Evolutionary conservation across 2,113 vertebrate species (phyloP).

Genomic region (Mionectes macconnelli): DNA sequence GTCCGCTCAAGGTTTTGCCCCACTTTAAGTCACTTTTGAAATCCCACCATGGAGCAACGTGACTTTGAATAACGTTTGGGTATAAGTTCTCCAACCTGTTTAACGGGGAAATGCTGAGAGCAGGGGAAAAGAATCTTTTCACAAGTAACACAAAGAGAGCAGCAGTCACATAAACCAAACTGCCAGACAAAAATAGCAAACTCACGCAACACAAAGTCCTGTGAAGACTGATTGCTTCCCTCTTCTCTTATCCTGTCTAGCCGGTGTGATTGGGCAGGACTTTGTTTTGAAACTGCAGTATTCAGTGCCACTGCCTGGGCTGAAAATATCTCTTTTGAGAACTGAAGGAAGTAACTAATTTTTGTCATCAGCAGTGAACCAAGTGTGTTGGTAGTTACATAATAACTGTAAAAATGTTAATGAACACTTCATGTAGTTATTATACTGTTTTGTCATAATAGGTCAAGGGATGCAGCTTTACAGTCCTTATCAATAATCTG

Average conservation of each 20-base stretch:
- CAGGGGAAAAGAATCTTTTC: background rate
- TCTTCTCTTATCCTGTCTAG: background rate
- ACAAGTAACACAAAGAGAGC: background rate
- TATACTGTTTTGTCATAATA: background rate
- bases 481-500: background rate
- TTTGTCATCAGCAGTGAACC: background rate
- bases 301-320: background rate
- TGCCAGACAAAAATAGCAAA: background rate
- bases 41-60: background rate
- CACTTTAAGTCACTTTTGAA: background rate
- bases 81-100: background rate
- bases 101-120: background rate
- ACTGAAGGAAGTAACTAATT: background rate
- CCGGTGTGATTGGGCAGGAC: background rate
- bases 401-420: background rate
- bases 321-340: background rate
- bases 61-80: background rate
- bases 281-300: background rate
- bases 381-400: background rate
- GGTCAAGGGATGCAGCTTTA: background rate
- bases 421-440: background rate
- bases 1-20: background rate
- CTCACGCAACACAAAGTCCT: background rate
- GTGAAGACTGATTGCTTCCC: background rate
- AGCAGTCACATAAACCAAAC: background rate